A percentile compares a stretch with the other conserved stretches of the same genome.
Conservation (phyloP, 2,888 invertebrate species). For the Leucoptera coffeella region DNA sequence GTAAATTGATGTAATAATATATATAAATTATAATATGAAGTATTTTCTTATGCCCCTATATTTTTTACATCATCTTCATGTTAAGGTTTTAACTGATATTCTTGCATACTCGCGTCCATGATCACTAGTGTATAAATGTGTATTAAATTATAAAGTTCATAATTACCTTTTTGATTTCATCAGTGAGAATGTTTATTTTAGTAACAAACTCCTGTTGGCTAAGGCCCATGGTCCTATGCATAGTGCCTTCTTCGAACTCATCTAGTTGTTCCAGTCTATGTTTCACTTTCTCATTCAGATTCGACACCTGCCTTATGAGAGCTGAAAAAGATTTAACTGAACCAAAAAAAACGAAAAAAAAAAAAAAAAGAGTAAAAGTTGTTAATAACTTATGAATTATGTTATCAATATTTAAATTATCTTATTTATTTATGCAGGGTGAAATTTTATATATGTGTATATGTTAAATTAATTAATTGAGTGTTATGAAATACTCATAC, state of each 20-base stretch:
- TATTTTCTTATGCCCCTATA: too few relatives aligned
- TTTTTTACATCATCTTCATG: too few relatives aligned
- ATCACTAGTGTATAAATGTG: too few relatives aligned
- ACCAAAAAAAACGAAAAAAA: constrained; percentile 7
- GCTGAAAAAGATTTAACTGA: constrained; percentile 57
- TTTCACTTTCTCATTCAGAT: constrained; percentile 81
- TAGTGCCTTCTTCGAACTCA: constrained; percentile 85
- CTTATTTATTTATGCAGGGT: too few relatives aligned
- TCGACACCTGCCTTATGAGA: constrained; percentile 73
- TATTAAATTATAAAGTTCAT: not conserved
- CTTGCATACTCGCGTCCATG: too few relatives aligned
- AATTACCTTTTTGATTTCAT: constrained; percentile 68
- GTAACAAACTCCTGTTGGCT: constrained; percentile 89
- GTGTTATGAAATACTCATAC: too few relatives aligned
- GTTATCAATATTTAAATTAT: not conserved
- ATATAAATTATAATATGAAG: too few relatives aligned
- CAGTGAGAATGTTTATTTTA: constrained; percentile 85
- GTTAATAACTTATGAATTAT: not conserved
- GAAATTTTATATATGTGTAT: too few relatives aligned
- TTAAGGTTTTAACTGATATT: too few relatives aligned
- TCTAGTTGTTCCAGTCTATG: constrained; percentile 90
- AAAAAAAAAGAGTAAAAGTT: constrained; percentile 1
- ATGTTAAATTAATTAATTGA: too few relatives aligned
- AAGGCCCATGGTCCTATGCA: constrained; percentile 81
- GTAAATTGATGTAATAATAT: too few relatives aligned